These are phyloP conservation scores for Corythoichthys haematopterus DNA, from an alignment of 2,113 vertebrate species.

Conservation along the genomic window DNA sequence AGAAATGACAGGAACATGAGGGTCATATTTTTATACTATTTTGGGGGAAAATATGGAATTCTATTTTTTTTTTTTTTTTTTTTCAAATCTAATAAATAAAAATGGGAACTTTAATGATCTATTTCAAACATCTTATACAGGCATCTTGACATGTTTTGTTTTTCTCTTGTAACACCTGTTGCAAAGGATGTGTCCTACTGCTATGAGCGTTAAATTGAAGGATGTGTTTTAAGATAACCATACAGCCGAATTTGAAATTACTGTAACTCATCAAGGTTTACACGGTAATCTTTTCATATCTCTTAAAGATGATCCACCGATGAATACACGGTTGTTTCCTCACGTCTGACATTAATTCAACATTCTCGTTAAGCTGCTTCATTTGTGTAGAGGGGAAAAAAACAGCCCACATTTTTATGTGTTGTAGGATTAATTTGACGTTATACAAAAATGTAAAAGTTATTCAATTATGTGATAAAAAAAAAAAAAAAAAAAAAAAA, in stretches of 20 bases:
- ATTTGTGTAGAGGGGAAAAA: slow-evolving; percentile 12
- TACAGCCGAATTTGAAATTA: slow-evolving; percentile 2
- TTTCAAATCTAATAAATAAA: background rate
- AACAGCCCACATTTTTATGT: background rate
- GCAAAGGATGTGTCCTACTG: slow-evolving; percentile 31
- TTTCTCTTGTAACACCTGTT: slow-evolving; percentile 49
- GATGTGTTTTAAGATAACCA: background rate
- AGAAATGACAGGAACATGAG: slow-evolving; percentile 22
- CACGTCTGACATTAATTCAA: slow-evolving; percentile 13
- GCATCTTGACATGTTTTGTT: background rate
- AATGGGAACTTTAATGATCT: background rate
- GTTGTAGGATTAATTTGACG: slow-evolving; percentile 40
- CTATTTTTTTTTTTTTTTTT: slow-evolving; percentile 5
- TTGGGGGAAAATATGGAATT: slow-evolving; percentile 32
- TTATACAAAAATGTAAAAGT: slow-evolving; percentile 14
- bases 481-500: background rate
- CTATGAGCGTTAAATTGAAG: background rate
- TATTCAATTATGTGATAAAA: background rate
- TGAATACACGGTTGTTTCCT: background rate
- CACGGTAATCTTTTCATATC: slow-evolving; percentile 38
- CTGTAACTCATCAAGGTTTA: slow-evolving; percentile 3
- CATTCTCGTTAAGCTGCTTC: slow-evolving; percentile 14
- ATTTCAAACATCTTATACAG: background rate
- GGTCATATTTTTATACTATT: slow-evolving; percentile 30
- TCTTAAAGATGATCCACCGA: background rate